Percentiles rank a stretch among this genome's conserved stretches.
phyloP scores from a whole-genome alignment of 2,113 vertebrate species.

The Ranitomeya imitator region DNA sequence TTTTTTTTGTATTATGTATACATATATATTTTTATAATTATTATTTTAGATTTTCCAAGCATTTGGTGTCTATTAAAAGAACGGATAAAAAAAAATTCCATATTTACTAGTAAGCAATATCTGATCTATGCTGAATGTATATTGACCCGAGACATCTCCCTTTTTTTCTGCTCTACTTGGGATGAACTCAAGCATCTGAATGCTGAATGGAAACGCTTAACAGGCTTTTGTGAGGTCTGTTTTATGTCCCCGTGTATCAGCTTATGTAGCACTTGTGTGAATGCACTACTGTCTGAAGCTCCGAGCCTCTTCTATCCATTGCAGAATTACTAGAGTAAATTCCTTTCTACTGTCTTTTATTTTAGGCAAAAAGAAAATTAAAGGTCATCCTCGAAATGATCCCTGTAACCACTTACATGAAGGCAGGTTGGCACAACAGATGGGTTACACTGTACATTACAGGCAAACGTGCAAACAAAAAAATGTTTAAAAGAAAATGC shows the following conservation, averaged over 20 bases:
- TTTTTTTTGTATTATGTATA: not conserved
- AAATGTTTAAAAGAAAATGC: too few relatives aligned
- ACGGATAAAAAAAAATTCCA: not conserved
- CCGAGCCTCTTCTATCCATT: slow-evolving; percentile 5
- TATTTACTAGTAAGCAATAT: not conserved
- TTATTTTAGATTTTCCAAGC: not conserved
- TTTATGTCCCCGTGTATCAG: not conserved
- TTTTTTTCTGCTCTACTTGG: not conserved
- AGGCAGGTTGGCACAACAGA: not conserved
- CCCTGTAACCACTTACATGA: not conserved
- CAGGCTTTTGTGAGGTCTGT: not conserved
- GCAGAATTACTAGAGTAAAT: slow-evolving; percentile 38
- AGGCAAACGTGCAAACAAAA: not conserved
- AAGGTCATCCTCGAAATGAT: not conserved
- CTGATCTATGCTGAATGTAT: not conserved
- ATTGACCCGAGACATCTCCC: not conserved
- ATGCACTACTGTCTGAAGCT: not conserved
- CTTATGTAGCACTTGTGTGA: slow-evolving; percentile 29
- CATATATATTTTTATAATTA: not conserved
- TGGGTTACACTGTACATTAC: not conserved
- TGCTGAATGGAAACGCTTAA: slow-evolving; percentile 19
- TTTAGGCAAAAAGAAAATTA: not conserved
- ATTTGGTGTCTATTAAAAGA: too few relatives aligned
- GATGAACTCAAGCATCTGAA: slow-evolving; percentile 31
- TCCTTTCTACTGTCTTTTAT: not conserved